Evolutionary conservation across 2,888 invertebrate genomes (phyloP), one percentile per base, ranked within the genome.

Genomic region (Minunthozetes semirufus): DNA sequence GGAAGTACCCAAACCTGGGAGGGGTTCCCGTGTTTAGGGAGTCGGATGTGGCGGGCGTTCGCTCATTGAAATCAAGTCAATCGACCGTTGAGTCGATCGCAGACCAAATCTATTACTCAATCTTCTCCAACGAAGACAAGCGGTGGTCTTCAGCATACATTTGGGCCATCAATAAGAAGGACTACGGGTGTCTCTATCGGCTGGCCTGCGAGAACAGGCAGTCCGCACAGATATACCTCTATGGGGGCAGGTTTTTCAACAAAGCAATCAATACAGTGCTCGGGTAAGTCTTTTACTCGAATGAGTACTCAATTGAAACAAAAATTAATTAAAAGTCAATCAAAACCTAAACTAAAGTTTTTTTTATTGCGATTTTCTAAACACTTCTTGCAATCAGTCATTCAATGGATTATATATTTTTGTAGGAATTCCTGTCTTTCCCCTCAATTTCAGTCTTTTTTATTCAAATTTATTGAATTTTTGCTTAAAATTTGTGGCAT

Each of bases 141-240:
- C 25, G 73, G 6, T 73, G 73, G 73, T n/a, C 46, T 13, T 29
- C 56, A 8, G 61, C 63, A 0, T 73, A 73, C 63, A 70, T 73
- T 17, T 73, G 73, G 73, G 33, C 73, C 22, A n/a, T 73, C 38
- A 73, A 73, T 19, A 73, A 56, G 17, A 9, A 61, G 8, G 61
- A 73, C 22, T 73, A 22, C 42, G 33, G 42, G n/a, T 73, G 73
- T 38, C 46, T 73, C 66, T 13, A 61, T 15, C 56, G 29, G 25
- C 63, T 73, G 27, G 73, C 73, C 61, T 73, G 73, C 19, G 66
- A 73, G 19, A 73, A 73, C 25, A 56, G 61, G 19, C 27, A 73
- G 15, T 19, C 29, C n/a, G 73, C 73, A 17, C 19, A 73, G n/a
- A 33, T 33, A 22, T 73, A 73, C 38, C 19, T 46, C 17, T 19